Base-by-base conservation (phyloP, 2,113 vertebrate species). In the Neoarius graeffei region DNA sequence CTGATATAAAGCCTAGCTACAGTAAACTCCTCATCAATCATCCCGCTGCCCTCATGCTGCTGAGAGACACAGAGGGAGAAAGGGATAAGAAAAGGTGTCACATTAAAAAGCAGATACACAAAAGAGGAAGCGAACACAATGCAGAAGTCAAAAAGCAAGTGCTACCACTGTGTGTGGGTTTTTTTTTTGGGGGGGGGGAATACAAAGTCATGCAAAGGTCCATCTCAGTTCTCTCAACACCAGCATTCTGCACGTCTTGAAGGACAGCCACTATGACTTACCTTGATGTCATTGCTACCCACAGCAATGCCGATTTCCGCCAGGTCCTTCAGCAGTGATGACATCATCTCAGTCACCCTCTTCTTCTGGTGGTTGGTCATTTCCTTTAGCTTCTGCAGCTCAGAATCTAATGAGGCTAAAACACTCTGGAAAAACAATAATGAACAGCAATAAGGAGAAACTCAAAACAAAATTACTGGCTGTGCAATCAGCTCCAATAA, bases 331-430 rank as follows among this genome's bases (percentile, higher is more conserved):
- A 99, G 94, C 85, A 99, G 94, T 7, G 97, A 99, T 0, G 98
- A 97, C 98, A 98, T 99, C 98, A 99, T 99, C 93, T 99, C 98
- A 0, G 97, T 97, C 14, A 98, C 97, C 93, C 98, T 95, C 93
- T 99, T 99, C 91, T 97, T 99, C 93, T 99, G 98, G 92, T 99
- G 98, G 93, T 97, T 98, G 90, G 97, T 98, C 97, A 98, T 99
- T 95, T 99, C 98, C 92, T 99, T 99, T 69, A 99, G 96, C 92
- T 99, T 99, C 94, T 99, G 98, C 84, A 99, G 97, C 81, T 99
- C 98, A 23, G 96, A 96, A 94, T 99, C 98, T 91, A 99, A 97
- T 93, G 97, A 98, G 83, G 97, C 95, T 93, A 99, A 93, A 90
- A 95, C 97, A 84, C 94, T 96, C 98, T 99, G 91, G 90, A 73